Evolutionary conservation across 2,797 vertebrate genomes (phyloP), one percentile per base, ranked within the genome.

Genomic region (Lateolabrax maculatus): DNA sequence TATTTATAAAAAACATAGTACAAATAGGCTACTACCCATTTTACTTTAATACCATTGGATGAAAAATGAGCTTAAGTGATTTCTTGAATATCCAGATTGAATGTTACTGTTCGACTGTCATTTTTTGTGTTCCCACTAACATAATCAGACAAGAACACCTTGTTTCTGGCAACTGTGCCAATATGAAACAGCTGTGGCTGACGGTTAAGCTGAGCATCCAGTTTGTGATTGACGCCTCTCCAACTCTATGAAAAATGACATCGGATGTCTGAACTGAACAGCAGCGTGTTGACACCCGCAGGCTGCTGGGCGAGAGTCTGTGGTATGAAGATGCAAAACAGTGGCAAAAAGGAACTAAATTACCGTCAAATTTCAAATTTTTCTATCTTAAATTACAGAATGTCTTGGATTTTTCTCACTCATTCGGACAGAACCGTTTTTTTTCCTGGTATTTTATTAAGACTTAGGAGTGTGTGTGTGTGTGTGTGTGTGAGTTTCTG

Each of bases 181-280:
- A 2, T n/a, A 11, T 11, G 46, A 52, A 31, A 31, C 46, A 51
- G 36, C 57, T 56, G 51, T 12, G 18, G 2, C 23, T 41, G 53
- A 58, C 62, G 48, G 16, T 37, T 21, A 25, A 44, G 53, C 52
- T 16, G n/a, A 39, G 52, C 34, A 12, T 43, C 36, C 34, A 49
- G 18, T 37, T 49, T 23, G 44, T 60, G 53, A 60, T 19, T 25
- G 43, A 66, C 43, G 56, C 36, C 16, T n/a, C 36, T 41, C 46
- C 57, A 55, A 34, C 52, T 39, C 29, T 48, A 29, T 73, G 49
- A 55, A 46, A 11, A 23, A n/a, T 39, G 48, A 72, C 36, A 56
- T 16, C 52, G n/a, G 16, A 37, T 49, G 37, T 44, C 27, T 25
- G 11, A 73, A 27, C 27, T 11, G n/a, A 56, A 4, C n/a, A 3